Base-by-base conservation (phyloP, 2,113 vertebrate genomes). In the Anguilla japonica region DNA sequence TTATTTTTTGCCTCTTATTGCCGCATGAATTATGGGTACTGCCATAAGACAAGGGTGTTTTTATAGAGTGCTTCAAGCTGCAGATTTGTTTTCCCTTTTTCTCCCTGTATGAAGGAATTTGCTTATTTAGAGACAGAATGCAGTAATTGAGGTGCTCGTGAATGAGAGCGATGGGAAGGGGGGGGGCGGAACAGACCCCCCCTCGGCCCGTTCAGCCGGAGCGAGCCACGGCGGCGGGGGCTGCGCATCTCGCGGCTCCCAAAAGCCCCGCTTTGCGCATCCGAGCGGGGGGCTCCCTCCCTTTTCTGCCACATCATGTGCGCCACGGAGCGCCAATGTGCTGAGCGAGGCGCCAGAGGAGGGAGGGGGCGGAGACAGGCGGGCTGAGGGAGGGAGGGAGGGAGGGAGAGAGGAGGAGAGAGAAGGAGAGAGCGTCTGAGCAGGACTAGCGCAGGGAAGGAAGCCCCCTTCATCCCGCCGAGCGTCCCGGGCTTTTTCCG, bases 201-300 rank as follows among this genome's bases (percentile, higher is more conserved):
- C 60, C 5, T 20, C 60, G 3, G 20, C 83, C 29, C 80, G 41
- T 84, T 84, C 84, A 78, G 75, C 82, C 75, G n/a, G 34, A 5
- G 16, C 53, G 79, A 81, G 41, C 81, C 63, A 57, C 90, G 90
- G 91, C 80, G 53, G 50, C 39, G 86, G 22, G 60, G 60, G 60
- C 60, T 67, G 60, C 60, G 60, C 18, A 67, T 18, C 15, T 8
- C 57, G 14, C 5, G 82, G 57, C 53, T 89, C 86, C 34, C 90
- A 87, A 89, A 92, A 92, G n/a, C 78, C 29, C 90, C 34, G 34
- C 79, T 89, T 92, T 82, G 82, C 92, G 95, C 90, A 91, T 92
- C 91, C 93, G 93, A 95, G 92, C 94, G 91, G 79, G 81, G 94
- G 88, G 91, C 92, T 93, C 91, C 91, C 95, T 96, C 95, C 94